These are phyloP conservation scores for Propithecus deckenii DNA, from an alignment of 2,797 vertebrate genomes.

Conservation along the genomic window DNA sequence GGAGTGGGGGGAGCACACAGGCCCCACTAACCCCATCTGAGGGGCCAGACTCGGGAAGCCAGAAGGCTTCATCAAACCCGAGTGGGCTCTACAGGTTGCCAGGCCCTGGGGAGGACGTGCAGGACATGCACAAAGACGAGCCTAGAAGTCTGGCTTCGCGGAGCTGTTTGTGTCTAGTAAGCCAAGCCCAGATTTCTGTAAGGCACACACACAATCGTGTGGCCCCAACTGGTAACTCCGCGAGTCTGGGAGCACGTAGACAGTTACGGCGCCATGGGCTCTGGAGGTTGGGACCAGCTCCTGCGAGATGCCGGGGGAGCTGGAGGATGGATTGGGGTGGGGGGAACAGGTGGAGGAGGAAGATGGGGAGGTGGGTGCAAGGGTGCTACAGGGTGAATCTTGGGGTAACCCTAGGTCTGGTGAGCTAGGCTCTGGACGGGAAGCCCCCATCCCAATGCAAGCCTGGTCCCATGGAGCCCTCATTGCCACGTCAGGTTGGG, in stretches of 20 bases:
- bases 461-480: neutral
- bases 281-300: neutral
- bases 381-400: neutral
- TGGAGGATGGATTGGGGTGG: neutral
- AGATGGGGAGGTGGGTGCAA: neutral
- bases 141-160: neutral
- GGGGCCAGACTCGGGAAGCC: neutral
- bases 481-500: neutral
- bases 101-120: neutral
- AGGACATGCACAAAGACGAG: neutral
- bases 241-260: neutral
- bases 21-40: no score
- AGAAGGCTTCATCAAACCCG: neutral
- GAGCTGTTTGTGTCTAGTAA: neutral
- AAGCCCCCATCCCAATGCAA: neutral
- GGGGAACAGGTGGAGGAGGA: neutral
- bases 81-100: neutral
- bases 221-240: neutral
- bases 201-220: no score
- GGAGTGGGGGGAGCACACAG: neutral
- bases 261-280: rapidly evolving
- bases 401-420: neutral
- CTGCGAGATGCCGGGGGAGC: neutral
- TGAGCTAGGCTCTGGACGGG: neutral
- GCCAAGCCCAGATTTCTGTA: neutral